Conservation (phyloP, 1,140 invertebrate species). For the Trinorchestia longiramus region DNA sequence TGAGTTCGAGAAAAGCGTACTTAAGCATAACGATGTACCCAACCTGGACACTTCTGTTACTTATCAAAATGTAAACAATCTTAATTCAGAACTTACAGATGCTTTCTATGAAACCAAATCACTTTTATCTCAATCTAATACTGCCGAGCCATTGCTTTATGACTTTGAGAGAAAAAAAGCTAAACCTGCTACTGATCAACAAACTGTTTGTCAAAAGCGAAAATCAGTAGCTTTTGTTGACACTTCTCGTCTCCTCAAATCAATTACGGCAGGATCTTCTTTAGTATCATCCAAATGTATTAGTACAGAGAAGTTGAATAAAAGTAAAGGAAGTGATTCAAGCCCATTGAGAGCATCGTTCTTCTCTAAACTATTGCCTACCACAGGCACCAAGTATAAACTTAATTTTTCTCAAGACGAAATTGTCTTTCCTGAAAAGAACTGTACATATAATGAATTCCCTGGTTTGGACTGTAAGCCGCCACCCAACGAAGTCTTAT, state of each 20-base stretch:
- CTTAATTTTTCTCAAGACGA: not conserved
- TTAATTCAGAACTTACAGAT: not conserved
- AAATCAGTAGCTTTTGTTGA: slow-evolving; percentile 32
- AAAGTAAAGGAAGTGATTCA: not conserved
- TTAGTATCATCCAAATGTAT: not conserved
- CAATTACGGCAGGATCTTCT: not conserved
- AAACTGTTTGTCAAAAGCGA: not conserved
- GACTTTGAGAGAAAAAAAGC: not conserved
- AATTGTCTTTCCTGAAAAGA: not conserved
- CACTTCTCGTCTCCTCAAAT: not conserved
- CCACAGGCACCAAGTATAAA: not conserved
- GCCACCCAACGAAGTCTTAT: not conserved
- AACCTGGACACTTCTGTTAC: not conserved
- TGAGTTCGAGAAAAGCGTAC: not conserved
- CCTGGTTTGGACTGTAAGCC: not conserved
- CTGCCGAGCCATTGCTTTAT: not conserved
- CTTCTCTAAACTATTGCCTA: not conserved
- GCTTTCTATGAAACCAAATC: not conserved
- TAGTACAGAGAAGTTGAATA: not conserved
- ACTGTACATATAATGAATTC: not conserved
- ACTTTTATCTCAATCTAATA: not conserved
- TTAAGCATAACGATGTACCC: not conserved
- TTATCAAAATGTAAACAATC: slow-evolving; percentile 28
- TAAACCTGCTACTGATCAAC: not conserved
- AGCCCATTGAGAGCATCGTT: not conserved